These are phyloP conservation scores for Drosophila prostipennis DNA, from an alignment of 2,888 invertebrate species.

Conservation along the genomic window DNA sequence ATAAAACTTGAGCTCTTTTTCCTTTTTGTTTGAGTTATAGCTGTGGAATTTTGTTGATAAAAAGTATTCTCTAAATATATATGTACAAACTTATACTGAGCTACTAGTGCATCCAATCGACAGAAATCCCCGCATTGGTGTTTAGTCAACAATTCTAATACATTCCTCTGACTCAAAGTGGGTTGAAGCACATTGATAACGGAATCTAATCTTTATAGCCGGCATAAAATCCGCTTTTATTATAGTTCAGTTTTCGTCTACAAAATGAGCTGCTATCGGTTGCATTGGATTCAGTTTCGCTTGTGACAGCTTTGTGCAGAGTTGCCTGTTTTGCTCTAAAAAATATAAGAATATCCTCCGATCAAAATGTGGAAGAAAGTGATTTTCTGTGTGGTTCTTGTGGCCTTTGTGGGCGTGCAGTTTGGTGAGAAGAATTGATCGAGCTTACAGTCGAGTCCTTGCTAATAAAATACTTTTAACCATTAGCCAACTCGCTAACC, in stretches of 20 bases:
- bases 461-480: conserved; percentile 1
- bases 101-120: background rate
- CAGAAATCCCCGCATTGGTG: background rate
- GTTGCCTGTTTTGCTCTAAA: background rate
- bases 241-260: background rate
- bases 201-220: conserved; percentile 34
- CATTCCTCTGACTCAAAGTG: conserved; percentile 19
- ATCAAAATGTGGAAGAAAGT: conserved; percentile 60
- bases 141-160: conserved; percentile 20
- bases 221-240: conserved; percentile 12
- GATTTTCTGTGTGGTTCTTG: conserved; percentile 44
- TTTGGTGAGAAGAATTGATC: conserved; percentile 50
- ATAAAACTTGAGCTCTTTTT: background rate
- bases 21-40: background rate
- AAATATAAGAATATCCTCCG: too few species aligned
- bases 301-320: background rate
- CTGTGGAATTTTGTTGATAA: conserved; percentile 1
- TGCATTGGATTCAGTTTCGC: conserved; percentile 18
- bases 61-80: background rate
- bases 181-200: conserved; percentile 3
- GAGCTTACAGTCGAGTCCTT: background rate
- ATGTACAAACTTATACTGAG: too few species aligned
- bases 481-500: conserved; percentile 39
- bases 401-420: conserved; percentile 50
- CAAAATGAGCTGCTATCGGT: conserved; percentile 6